Conservation (phyloP, 2,113 vertebrate genomes). For the Sciurus niger region DNA sequence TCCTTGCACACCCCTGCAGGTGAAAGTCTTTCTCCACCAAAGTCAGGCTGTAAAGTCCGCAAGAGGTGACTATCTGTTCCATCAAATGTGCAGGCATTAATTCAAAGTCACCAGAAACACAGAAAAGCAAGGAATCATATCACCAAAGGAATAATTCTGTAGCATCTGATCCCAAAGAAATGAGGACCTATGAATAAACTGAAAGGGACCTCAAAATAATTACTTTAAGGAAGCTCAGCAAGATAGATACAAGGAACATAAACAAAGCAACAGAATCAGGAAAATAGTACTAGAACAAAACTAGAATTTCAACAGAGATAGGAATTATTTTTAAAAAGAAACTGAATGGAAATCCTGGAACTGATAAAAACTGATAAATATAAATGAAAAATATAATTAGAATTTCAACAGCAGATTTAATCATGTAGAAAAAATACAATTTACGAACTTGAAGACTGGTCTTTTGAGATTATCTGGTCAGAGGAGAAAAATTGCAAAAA, state of each 20-base stretch:
- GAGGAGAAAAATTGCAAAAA: neutral
- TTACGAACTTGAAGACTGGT: neutral
- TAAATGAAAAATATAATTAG: neutral
- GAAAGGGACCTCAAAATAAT: slow-evolving; percentile 11
- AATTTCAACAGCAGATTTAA: neutral
- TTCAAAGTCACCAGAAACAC: neutral
- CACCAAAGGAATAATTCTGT: neutral
- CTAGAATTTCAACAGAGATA: neutral
- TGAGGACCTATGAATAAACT: neutral
- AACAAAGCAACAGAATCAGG: neutral
- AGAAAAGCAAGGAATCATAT: neutral
- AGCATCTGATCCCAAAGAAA: neutral
- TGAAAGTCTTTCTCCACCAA: neutral
- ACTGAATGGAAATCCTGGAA: neutral
- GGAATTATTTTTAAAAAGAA: neutral
- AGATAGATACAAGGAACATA: neutral
- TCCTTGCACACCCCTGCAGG: neutral
- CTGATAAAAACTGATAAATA: neutral
- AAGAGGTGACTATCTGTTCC: neutral
- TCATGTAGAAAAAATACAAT: neutral
- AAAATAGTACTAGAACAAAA: neutral
- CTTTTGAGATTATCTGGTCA: neutral
- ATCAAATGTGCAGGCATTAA: neutral
- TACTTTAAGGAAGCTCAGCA: neutral
- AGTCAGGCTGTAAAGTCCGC: neutral